A percentile compares a stretch with the other conserved stretches of the same genome.
Evolutionary conservation across 2,113 vertebrate genomes (phyloP).

Genomic region (Lichenostomus cassidix): DNA sequence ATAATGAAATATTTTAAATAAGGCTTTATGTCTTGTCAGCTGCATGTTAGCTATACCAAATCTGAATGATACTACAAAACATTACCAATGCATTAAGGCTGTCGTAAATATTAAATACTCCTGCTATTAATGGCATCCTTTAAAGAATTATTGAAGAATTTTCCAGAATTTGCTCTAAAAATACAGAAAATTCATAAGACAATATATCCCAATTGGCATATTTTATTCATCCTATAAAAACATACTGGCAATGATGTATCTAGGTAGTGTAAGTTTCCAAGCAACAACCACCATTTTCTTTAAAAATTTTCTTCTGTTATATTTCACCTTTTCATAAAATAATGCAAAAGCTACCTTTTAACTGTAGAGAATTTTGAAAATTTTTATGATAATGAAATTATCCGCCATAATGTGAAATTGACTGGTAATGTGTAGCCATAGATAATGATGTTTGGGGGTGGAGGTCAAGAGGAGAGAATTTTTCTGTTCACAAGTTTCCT

Average conservation of each 20-base stretch:
- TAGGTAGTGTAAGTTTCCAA: not conserved
- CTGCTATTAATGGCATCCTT: not conserved
- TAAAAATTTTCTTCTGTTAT: not conserved
- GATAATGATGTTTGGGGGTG: not conserved
- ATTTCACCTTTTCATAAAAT: not conserved
- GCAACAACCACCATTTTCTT: not conserved
- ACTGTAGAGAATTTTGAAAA: not conserved
- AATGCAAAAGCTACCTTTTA: not conserved
- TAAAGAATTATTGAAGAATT: not conserved
- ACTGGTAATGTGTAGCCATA: not conserved
- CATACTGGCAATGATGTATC: not conserved
- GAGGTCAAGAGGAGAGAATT: not conserved
- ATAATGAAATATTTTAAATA: not conserved
- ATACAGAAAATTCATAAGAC: not conserved
- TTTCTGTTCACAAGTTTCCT: not conserved
- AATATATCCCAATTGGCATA: not conserved
- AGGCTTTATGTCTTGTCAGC: not conserved
- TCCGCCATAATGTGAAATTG: not conserved
- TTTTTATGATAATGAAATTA: not conserved
- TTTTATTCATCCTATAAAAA: not conserved
- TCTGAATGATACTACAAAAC: not conserved
- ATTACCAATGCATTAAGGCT: not conserved
- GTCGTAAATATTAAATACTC: not conserved
- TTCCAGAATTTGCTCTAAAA: not conserved
- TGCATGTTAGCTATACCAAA: not conserved